Evolutionary conservation across 2,113 vertebrate genomes (phyloP).

Genomic region (Eulacestoma nigropectus): DNA sequence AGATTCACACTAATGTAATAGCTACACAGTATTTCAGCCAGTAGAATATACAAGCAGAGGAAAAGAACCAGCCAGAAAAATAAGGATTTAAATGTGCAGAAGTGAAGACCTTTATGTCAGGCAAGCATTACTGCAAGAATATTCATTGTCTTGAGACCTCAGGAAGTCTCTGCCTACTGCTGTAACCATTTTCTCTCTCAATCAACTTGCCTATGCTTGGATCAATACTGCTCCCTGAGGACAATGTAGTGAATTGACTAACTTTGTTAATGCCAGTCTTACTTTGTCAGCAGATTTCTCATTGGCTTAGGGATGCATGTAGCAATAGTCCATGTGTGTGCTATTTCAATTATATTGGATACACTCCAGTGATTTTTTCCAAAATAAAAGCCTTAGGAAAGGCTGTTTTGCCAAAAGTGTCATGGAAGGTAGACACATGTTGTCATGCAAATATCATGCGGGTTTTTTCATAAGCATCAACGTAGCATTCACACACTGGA

Average conservation of each 20-base stretch:
- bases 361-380: not conserved
- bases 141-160: not conserved
- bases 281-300: not conserved
- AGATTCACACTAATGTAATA: not conserved
- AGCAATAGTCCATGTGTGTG: not conserved
- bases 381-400: not conserved
- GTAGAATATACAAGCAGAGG: not conserved
- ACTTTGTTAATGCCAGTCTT: not conserved
- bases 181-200: not conserved
- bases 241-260: not conserved
- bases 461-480: not conserved
- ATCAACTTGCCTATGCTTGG: not conserved
- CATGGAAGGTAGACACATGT: not conserved
- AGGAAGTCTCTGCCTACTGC: not conserved
- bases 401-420: not conserved
- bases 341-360: not conserved
- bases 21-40: fast-evolving
- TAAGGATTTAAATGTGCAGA: not conserved
- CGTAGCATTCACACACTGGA: not conserved
- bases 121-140: not conserved
- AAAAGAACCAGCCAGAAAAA: not conserved
- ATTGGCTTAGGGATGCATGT: not conserved
- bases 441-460: not conserved
- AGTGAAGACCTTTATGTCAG: not conserved
- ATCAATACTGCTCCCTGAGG: not conserved